Conservation (phyloP, 2,113 vertebrate genomes). For the Dendrocopos noguchii region DNA sequence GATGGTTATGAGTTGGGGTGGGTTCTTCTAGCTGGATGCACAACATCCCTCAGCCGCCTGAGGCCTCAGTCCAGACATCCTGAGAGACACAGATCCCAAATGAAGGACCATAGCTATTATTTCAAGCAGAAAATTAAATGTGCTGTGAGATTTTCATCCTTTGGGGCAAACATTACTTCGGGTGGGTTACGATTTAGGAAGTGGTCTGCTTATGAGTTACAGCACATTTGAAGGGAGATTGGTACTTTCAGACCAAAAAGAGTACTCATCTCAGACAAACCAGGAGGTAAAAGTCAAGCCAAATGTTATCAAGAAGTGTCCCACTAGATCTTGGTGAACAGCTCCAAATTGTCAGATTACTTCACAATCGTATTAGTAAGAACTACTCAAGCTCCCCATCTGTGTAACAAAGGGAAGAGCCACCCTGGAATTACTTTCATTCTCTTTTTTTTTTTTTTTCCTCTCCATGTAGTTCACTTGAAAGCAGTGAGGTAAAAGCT, state of each 20-base stretch:
- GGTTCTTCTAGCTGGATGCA: slow-evolving; percentile 11
- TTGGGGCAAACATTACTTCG: neutral
- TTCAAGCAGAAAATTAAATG: neutral
- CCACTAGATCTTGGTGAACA: neutral
- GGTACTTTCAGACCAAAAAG: neutral
- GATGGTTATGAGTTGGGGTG: neutral
- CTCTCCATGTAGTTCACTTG: neutral
- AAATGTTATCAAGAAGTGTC: neutral
- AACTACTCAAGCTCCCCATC: neutral
- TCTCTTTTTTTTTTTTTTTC: neutral
- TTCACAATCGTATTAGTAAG: neutral
- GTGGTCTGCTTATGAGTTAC: neutral
- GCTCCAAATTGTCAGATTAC: neutral
- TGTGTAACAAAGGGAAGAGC: neutral
- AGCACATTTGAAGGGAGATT: neutral
- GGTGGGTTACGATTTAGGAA: neutral
- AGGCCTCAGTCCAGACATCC: slow-evolving; percentile 26
- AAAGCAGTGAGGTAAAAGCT: neutral
- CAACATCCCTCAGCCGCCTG: neutral
- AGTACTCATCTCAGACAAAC: neutral
- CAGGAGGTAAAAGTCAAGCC: neutral
- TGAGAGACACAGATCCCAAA: slow-evolving; percentile 11
- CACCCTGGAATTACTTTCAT: neutral
- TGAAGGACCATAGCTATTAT: neutral
- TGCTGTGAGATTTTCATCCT: neutral